Evolutionary conservation across 2,888 invertebrate species (phyloP), one percentile per base, ranked within the genome.

Genomic region (Ochropacha duplaris): DNA sequence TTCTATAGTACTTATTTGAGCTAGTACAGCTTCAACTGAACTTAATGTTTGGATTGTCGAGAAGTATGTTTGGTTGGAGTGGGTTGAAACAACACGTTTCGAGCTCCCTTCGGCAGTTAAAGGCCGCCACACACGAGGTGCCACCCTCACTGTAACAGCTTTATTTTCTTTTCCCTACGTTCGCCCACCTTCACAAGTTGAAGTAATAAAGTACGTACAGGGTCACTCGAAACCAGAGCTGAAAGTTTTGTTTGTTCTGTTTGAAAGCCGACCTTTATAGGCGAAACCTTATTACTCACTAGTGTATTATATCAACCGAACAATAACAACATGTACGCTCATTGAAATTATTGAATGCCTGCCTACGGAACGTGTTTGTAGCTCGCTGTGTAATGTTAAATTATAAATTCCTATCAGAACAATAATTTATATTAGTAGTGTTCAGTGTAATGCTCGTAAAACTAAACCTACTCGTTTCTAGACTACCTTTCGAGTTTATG

Each of bases 41-140:
- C n/a, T 36, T 14, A 57, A 56, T 75, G 68, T 76, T 79, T 76
- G 68, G 66, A 69, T 74, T 74, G 64, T 64, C 49, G 61, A 65
- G 55, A 54, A 50, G 49, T 59, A 56, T 62, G 59, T 55, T 58
- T 56, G 36, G 22, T 71, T 54, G 62, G 57, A 74, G 71, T 77
- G 68, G 73, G 78, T 80, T 80, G 65, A 69, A 84, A 83, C 69
- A 80, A 80, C 78, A 80, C 75, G 72, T 72, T 66, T 64, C 60
- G 59, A 61, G 70, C 74, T 73, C 75, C 75, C 72, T 57, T 57
- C 52, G 52, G 71, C 71, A 73, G 71, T 79, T 69, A 71, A 74
- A 74, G 68, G 61, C 66, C 57, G 72, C 82, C 83, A 78, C 81
- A 81, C 81, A 83, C 78, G 76, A 75, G 72, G 72, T 68, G 60